phyloP scores from a whole-genome alignment of 2,113 vertebrate genomes.

The Sialia sialis region DNA sequence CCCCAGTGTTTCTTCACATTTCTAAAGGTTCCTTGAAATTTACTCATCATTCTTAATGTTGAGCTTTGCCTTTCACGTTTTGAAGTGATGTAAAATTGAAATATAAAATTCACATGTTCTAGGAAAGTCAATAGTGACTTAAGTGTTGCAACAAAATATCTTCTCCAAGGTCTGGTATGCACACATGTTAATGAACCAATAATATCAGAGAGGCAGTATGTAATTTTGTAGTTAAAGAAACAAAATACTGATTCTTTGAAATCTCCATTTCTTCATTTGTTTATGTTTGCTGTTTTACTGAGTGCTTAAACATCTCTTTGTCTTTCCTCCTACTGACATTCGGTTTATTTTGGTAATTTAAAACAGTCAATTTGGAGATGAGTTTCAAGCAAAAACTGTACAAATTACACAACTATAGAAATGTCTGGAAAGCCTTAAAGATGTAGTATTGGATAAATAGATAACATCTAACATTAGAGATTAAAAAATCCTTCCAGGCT shows the following conservation, averaged over 20 bases:
- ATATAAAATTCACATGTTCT: neutral
- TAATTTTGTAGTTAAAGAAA: neutral
- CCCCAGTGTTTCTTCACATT: neutral
- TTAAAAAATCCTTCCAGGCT: neutral
- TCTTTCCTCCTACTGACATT: neutral
- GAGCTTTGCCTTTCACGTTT: neutral
- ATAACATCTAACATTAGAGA: neutral
- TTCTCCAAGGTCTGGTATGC: neutral
- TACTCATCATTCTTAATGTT: neutral
- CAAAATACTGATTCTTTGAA: neutral
- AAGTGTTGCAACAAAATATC: neutral
- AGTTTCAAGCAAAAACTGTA: neutral
- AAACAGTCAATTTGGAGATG: neutral
- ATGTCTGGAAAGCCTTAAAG: neutral
- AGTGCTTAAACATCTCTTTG: neutral
- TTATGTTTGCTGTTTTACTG: neutral
- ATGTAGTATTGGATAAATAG: neutral
- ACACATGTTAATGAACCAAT: neutral
- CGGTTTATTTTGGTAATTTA: neutral
- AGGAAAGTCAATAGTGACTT: neutral
- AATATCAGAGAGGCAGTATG: neutral
- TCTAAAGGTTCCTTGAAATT: neutral
- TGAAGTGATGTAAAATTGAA: neutral
- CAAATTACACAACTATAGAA: neutral
- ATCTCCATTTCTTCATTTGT: neutral